phyloP scores from a whole-genome alignment of 2,797 vertebrate genomes.

The Staurois parvus region DNA sequence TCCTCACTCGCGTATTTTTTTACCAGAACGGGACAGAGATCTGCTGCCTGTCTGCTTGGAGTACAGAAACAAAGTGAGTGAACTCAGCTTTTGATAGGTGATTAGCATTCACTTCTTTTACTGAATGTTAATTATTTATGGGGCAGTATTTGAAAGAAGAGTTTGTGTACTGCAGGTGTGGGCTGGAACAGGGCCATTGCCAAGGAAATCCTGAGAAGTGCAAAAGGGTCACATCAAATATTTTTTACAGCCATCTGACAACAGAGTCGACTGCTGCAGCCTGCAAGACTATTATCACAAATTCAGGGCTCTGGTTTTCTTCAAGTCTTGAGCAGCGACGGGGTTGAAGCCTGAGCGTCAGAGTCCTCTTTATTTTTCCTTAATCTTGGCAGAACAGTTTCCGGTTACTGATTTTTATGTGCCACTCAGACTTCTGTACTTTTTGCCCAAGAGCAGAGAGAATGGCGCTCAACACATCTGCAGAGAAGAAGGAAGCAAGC shows the following conservation, averaged over 20 bases:
- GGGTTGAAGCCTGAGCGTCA: background rate
- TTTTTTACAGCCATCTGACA: no score
- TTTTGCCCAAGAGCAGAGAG: constrained; percentile 31
- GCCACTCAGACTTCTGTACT: constrained; percentile 45
- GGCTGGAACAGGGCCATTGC: background rate
- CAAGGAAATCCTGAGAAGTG: background rate
- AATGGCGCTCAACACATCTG: constrained; percentile 51
- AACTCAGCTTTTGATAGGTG: no score
- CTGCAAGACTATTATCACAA: no score
- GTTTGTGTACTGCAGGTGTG: background rate
- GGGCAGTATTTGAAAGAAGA: no score
- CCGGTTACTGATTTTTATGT: constrained; percentile 44
- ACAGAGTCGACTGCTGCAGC: no score
- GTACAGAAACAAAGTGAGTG: no score
- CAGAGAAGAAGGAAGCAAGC: constrained; percentile 66
- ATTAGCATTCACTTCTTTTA: no score
- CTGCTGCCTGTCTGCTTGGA: no score
- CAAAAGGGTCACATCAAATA: background rate
- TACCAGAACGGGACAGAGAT: no score
- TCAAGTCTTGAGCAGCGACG: background rate
- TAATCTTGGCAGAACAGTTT: constrained; percentile 43
- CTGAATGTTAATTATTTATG: no score
- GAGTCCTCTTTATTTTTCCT: constrained; percentile 23
- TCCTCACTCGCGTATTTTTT: no score
- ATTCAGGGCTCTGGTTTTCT: background rate